These are phyloP conservation scores for Vimba vimba DNA, from an alignment of 2,113 vertebrate genomes.

Conservation along the genomic window DNA sequence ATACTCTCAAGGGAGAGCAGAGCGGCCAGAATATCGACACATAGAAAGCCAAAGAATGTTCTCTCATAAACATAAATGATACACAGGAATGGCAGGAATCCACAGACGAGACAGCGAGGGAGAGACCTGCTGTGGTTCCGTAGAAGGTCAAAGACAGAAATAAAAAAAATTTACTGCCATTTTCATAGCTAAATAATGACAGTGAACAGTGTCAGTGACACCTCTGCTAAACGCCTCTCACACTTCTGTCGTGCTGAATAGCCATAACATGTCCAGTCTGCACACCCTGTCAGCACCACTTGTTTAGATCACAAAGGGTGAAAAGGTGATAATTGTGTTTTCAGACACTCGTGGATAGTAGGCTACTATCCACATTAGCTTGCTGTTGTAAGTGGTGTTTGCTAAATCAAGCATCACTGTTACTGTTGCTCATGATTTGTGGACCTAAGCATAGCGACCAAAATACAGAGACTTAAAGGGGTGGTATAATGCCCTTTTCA, in stretches of 20 bases:
- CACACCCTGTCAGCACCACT: slow-evolving; percentile 23
- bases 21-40: neutral
- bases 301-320: slow-evolving; percentile 12
- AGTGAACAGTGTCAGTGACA: neutral
- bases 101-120: neutral
- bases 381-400: neutral
- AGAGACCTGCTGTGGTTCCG: neutral
- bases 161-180: neutral
- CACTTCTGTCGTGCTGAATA: neutral
- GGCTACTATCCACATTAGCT: neutral
- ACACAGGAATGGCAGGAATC: slow-evolving; percentile 11
- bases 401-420: neutral
- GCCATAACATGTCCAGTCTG: slow-evolving; percentile 18
- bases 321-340: slow-evolving; percentile 11
- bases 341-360: neutral
- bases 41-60: slow-evolving; percentile 4
- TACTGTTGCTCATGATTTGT: neutral
- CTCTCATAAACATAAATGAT: slow-evolving; percentile 13
- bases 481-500: too few species aligned
- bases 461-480: neutral
- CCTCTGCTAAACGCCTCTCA: neutral
- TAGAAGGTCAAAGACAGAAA: slow-evolving; percentile 14
- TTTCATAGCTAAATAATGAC: slow-evolving; percentile 10
- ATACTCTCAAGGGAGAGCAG: neutral
- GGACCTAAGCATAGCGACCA: neutral